Base-by-base conservation (phyloP, 1,140 invertebrate species). In the Leptinotarsa lineolata region DNA sequence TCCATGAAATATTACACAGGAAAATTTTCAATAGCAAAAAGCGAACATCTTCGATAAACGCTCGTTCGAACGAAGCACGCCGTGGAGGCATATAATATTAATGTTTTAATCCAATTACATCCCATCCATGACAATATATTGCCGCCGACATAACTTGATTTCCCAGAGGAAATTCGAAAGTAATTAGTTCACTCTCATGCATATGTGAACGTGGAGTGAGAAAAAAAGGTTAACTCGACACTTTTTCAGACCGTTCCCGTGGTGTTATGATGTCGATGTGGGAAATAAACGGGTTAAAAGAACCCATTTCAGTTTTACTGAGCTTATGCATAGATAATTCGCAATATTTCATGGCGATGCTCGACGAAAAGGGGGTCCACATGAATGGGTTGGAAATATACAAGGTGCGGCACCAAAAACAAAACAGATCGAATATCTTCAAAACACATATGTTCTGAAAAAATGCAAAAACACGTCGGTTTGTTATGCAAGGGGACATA, bases 101-200 rank as follows among this genome's bases (percentile, higher is more conserved):
- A 54, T 54, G n/a, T 18, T 54, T 54, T 54, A 54, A 54, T 54
- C 48, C 48, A 54, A 54, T 54, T 54, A 54, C 48, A 18, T 18
- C 48, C 48, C 48, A 54, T 54, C 48, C 48, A 54, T 54, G 48
- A 54, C 48, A 54, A 54, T 54, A 15, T 54, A 54, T 54, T 54
- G 48, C 48, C 48, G 48, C 48, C 48, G 48, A 54, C 48, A 54
- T 54, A 54, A 54, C 48, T 54, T 54, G 48, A 54, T 54, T 54
- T 54, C 48, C 48, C 48, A 11, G n/a, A 54, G 48, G 48, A 54
- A 54, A 54, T 54, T 54, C 48, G 48, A 54, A 54, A 54, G 48
- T 54, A 54, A 54, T 54, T 54, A 54, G 48, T 18, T 54, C 48
- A 54, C 48, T 18, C 48, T 54, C 48, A 54, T 54, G n/a, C 48